phyloP scores from a whole-genome alignment of 2,888 invertebrate species.

The Troglohyphantes excavatus region DNA sequence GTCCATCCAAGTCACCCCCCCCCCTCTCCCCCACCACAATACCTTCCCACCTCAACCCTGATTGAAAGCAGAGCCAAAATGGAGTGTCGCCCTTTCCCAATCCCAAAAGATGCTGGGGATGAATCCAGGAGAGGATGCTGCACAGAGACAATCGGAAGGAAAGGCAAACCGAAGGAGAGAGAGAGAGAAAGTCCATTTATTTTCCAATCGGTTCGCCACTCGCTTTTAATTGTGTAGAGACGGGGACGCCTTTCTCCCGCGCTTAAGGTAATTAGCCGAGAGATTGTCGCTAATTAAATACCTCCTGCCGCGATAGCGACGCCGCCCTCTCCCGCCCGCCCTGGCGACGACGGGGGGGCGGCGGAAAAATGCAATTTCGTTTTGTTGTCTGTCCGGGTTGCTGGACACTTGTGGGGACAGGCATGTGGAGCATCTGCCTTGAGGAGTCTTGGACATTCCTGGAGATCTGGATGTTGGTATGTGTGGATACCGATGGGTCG shows the following conservation, averaged over 20 bases:
- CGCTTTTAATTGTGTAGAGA: conserved; percentile 74
- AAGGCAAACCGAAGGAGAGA: conserved; percentile 6
- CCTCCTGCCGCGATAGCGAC: conserved; percentile 70
- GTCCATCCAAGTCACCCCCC: too few relatives aligned
- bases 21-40: not conserved
- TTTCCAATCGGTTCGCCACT: conserved; percentile 74
- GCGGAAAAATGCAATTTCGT: conserved; percentile 53
- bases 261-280: conserved; percentile 76
- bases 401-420: not conserved
- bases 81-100: not conserved
- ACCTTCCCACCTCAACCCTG: conserved; percentile 5
- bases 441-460: too few relatives aligned
- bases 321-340: not conserved
- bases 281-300: conserved; percentile 78
- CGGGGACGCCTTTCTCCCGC: conserved; percentile 56
- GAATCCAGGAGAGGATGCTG: too few relatives aligned
- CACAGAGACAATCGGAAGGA: conserved; percentile 32
- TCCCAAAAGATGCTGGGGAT: conserved; percentile 23
- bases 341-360: conserved; percentile 28
- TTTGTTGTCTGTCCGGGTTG: not conserved
- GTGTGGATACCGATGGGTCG: too few relatives aligned
- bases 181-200: conserved; percentile 67
- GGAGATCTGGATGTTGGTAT: too few relatives aligned
- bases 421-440: not conserved
- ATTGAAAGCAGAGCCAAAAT: conserved; percentile 36